Evolutionary conservation across 1,140 invertebrate species (phyloP), one percentile per base, ranked within the genome.

Genomic region (Yoshiicerus persimilis): DNA sequence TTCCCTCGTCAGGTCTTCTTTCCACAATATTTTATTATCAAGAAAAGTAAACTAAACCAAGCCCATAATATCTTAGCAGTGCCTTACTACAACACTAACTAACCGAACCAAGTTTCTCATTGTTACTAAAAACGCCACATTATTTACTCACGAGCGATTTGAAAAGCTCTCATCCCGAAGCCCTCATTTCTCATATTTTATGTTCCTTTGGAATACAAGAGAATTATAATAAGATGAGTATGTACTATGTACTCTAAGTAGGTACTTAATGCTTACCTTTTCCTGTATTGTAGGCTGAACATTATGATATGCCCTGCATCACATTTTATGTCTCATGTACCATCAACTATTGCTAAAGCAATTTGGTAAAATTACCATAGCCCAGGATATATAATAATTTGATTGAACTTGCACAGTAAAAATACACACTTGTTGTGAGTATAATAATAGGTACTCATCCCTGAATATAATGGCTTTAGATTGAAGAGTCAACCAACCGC

Each of bases 161-260:
- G 30, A 80, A 34, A 36, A 32, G 32, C 32, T 80, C 75, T 32
- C 75, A 36, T 80, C 20, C 32, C 32, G 6, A 80, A 80, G 75
- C 34, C 75, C 75, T 80, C 75, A 80, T 80, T 80, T 80, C 32
- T 80, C 75, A 80, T 80, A 80, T 80, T 80, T 80, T 80, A 80
- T 80, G 75, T 4, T 32, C 30, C 20, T 34, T 32, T n/a, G 38
- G 32, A n/a, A 80, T 36, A 36, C 32, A 38, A n/a, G 13, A 64
- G n/a, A 86, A 62, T 20, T 30, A 62, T 25, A 86, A 25, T 1
- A 30, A 41, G 47, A n/a, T n/a, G n/a, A n/a, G n/a, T n/a, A n/a
- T n/a, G n/a, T n/a, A n/a, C n/a, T n/a, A n/a, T n/a, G n/a, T n/a
- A n/a, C n/a, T n/a, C n/a, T n/a, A n/a, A 62, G n/a, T 23, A 13